A percentile compares a stretch with the other conserved stretches of the same genome.
Conservation (phyloP, 2,888 invertebrate species). For the Drosophila vallismaia region DNA sequence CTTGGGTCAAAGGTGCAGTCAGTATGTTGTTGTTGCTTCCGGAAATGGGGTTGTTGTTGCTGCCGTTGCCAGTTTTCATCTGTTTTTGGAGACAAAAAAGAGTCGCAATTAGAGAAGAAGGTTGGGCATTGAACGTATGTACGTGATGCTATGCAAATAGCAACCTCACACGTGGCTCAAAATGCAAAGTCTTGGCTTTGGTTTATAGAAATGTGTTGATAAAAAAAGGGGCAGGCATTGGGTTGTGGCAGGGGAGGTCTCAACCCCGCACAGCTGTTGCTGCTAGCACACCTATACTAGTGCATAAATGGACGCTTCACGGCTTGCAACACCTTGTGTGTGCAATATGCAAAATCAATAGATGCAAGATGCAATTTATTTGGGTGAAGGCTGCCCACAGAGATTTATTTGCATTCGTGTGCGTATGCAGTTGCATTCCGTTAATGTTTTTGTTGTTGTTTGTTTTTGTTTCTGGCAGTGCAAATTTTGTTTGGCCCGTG, state of each 20-base stretch:
- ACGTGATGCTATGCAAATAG: constrained; percentile 69
- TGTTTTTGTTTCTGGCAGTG: constrained; percentile 15
- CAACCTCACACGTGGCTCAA: constrained; percentile 63
- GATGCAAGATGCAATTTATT: constrained; percentile 52
- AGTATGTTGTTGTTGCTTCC: constrained; percentile 43
- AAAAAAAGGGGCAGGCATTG: constrained; percentile 4
- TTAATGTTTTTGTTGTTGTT: constrained; percentile 13
- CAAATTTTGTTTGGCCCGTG: constrained; percentile 15
- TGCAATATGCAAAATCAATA: constrained; percentile 46
- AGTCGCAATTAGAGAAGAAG: constrained; percentile 42
- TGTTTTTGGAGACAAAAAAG: constrained; percentile 41
- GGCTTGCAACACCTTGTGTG: constrained; percentile 14
- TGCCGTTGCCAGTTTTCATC: constrained; percentile 77
- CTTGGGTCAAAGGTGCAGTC: constrained; percentile 36
- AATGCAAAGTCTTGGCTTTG: constrained; percentile 39
- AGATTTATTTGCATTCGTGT: constrained; percentile 9
- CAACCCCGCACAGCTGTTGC: constrained; percentile 64
- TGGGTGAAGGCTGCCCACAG: constrained; percentile 63
- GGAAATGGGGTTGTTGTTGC: constrained; percentile 52
- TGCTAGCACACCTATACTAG: constrained; percentile 24
- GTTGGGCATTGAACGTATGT: constrained; percentile 44
- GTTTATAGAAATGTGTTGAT: constrained; percentile 3
- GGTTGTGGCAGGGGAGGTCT: constrained; percentile 24
- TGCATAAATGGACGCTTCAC: constrained; percentile 8
- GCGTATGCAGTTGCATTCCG: constrained; percentile 28